Evolutionary conservation across 1,140 invertebrate species (phyloP), one percentile per base, ranked within the genome.

Genomic region (Notospermus geniculatus): DNA sequence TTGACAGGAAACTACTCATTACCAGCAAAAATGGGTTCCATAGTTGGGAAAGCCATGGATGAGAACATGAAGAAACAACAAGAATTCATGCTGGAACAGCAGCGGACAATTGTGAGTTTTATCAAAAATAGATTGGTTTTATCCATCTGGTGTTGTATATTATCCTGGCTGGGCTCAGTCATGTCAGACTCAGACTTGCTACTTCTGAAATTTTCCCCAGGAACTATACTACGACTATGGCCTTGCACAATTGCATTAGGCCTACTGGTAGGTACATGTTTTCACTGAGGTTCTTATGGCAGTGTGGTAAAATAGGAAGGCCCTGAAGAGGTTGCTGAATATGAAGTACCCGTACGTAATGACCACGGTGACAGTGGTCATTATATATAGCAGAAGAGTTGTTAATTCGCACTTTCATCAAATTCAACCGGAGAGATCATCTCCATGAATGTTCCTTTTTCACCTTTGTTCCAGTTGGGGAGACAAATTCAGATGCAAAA

Each of bases 401-500:
- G n/a, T n/a, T n/a, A n/a, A n/a, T n/a, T n/a, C n/a, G n/a, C n/a
- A 36, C 32, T 36, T 36, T 36, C 5, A 36, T 15, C 72, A 70
- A 36, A 4, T 36, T 59, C 11, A n/a, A 25, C 2, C 1, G 0
- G 25, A 64, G 27, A 41, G 5, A 50, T n/a, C 23, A 28, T 41
- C 15, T n/a, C 54, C 15, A 25, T 43, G 7, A 28, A 59, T 32
- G 19, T 45, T 22, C 27, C 1, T n/a, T 17, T 50, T 15, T 27
- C 28, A 58, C 29, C 13, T 30, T 39, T 55, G 27, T 68, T 64
- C 22, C 64, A 88, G 87, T 80, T 88, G 74, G 88, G 89, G 69
- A 77, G 87, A 52, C 89, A 90, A 80, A 87, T 91, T 66, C 89
- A 90, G 71, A 85, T 91, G 84, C 88, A 89, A 74, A 89, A 89